Evolutionary conservation across 2,888 invertebrate species (phyloP), one percentile per base, ranked within the genome.

Genomic region (Parnassius smintheus): DNA sequence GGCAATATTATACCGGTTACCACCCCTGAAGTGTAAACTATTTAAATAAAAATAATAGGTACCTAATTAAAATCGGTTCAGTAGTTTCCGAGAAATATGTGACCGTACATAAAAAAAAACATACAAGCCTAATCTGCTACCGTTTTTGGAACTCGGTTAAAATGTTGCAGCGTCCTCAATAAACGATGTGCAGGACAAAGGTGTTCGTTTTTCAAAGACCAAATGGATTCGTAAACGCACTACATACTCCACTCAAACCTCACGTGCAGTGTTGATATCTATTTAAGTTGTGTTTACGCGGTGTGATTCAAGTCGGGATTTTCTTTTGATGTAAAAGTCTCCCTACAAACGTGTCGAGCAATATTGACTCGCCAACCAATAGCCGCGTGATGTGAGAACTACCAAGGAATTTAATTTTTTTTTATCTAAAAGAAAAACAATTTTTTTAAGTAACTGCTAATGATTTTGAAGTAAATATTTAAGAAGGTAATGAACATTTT

Each of bases 291-390:
- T 77, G 77, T 77, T 77, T 80, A 76, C 77, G 73, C 74, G 72
- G 78, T 78, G 79, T 70, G 77, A 80, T 75, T 77, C 78, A 79
- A 73, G 78, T 75, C 72, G 73, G 74, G 74, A 68, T 67, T 72
- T 76, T 71, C 83, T 85, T 88, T 90, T 90, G 90, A 91, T 90
- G 84, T 88, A 81, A 85, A 86, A 89, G 80, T 75, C 80, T 77
- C 78, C n/a, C 12, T 76, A 66, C 76, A 75, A 74, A 75, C 82
- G 81, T 80, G 80, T 80, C 73, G 70, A 75, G 73, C 75, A 83
- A 88, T 89, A 87, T 90, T 90, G 85, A 88, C 89, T 82, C 70
- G 77, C 75, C 70, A 69, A 62, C 65, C 70, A 68, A 64, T 66
- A 72, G 71, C 55, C 2, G 48, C 45, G 12, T 48, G 48, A 56